Evolutionary conservation across 2,113 vertebrate species (phyloP), one percentile per base, ranked within the genome.

Genomic region (Anguilla japonica): DNA sequence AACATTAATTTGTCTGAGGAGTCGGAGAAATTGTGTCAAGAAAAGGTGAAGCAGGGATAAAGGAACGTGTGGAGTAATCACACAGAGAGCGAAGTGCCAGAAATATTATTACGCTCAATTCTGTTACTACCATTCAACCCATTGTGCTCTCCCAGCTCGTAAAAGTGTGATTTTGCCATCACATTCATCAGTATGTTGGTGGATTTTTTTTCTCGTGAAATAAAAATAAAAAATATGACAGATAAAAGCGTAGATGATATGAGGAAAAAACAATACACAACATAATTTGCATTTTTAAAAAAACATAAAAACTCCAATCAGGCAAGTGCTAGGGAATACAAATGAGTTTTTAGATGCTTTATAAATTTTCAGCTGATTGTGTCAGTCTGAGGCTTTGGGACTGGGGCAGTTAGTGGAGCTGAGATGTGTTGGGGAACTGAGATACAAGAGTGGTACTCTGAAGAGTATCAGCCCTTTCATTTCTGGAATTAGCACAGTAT

Each of bases 1-100:
- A 5, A 71, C 86, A 3, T 34, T 82, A 82, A 84, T 84, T 90
- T 86, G 83, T 87, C 78, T 84, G 60, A 86, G 84, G 85, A 79
- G 79, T 81, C 67, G 26, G 63, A 71, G 71, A 46, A 86, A 84
- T 56, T 56, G 71, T 83, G n/a, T 22, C 71, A 40, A 16, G 40
- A 71, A 79, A 85, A 88, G 56, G 41, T 84, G 79, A 57, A 87
- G 83, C 63, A n/a, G 14, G 29, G 34, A 46, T 87, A 83, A 75
- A 26, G 71, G n/a, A 75, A 75, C n/a, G 22, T 75, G n/a, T 75
- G 71, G n/a, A n/a, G n/a, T 75, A 34, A 75, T 75, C 20, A 75
- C 11, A 4, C 71, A 34, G 71, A n/a, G 71, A 75, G 26, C 71
- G 26, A 7, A 14, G 26, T 75, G 13, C 5, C 71, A 75, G 71